Evolutionary conservation across 2,113 vertebrate genomes (phyloP), one percentile per base, ranked within the genome.

Genomic region (Synchiropus splendidus): DNA sequence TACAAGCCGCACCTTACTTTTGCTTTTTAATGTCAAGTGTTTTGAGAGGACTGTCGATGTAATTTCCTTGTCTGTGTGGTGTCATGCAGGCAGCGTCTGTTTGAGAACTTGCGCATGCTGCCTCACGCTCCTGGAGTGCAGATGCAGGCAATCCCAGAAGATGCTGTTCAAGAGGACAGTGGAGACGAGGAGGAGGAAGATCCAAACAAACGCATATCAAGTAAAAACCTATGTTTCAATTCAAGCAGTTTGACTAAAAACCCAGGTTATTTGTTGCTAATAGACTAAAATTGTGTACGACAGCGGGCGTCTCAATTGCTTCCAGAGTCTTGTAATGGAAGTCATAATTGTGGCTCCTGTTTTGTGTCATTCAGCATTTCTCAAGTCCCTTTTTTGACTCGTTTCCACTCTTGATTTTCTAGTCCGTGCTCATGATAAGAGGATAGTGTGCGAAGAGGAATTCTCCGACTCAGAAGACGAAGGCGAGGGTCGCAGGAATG

Each of bases 401-500:
- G 21, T 27, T 8, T 8, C 8, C 4, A 27, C 21, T 27, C 21
- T 27, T 27, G 21, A 27, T 27, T 27, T 31, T 60, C 18, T 41
- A 99, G 94, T 98, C 62, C 88, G 93, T 1, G 93, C 92, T 42
- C 93, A 94, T 1, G 94, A 99, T 65, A 99, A 99, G 71, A 89
- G 94, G 36, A 97, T 98, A 77, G 92, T 92, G 1, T 99, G 95
- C 10, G 95, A 99, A 0, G 93, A 99, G 52, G 95, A 98, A 63
- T 98, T 99, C 81, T 99, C 95, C 0, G 95, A 99, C 64, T 98
- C 95, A 0, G 94, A 99, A 52, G 94, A 96, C 2, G 95, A 99
- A 57, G 95, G 95, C 0, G 78, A 80, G 54, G 80, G 80, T 0
- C 91, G 93, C 54, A 89, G 92, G 40, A 96, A 98, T 1, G 72